phyloP scores from a whole-genome alignment of 2,888 invertebrate genomes.

The Charanyca ferruginea region DNA sequence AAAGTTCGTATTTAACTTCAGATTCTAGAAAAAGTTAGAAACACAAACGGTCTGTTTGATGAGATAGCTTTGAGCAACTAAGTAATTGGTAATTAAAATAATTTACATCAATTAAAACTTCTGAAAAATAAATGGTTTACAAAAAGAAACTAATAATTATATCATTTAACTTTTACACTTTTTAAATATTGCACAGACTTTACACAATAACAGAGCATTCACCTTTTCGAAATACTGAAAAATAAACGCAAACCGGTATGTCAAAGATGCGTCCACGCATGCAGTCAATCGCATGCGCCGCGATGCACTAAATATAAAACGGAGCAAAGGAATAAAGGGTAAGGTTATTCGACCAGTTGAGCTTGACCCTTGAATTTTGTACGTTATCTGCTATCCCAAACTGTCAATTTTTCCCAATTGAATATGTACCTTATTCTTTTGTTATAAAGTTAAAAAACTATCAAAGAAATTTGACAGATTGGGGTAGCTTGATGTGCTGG shows the following conservation, averaged over 20 bases:
- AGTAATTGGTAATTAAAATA: constrained; percentile 35
- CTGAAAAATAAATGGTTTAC: background rate
- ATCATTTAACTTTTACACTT: constrained; percentile 2
- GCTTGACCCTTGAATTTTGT: constrained; percentile 44
- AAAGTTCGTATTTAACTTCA: constrained; percentile 38
- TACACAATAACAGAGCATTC: constrained; percentile 26
- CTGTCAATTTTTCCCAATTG: no score
- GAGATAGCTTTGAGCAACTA: constrained; percentile 26
- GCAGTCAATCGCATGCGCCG: constrained; percentile 76
- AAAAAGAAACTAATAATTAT: background rate
- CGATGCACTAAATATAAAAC: constrained; percentile 82
- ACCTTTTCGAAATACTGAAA: constrained; percentile 27
- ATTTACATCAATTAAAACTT: constrained; percentile 35
- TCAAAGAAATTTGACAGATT: no score
- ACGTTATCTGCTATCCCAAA: no score
- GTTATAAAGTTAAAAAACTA: no score
- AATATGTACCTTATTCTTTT: no score
- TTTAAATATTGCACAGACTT: constrained; percentile 8
- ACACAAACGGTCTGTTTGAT: constrained; percentile 29
- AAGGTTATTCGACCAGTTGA: constrained; percentile 55
- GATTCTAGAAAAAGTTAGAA: constrained; percentile 31
- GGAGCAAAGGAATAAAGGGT: constrained; percentile 67
- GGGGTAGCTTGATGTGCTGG: no score
- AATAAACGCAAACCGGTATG: constrained; percentile 57
- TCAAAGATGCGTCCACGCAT: constrained; percentile 69